A percentile compares a stretch with the other conserved stretches of the same genome.
These are phyloP conservation scores for Heliconius hermathena DNA, from an alignment of 1,140 invertebrate genomes.

Conservation along the genomic window DNA sequence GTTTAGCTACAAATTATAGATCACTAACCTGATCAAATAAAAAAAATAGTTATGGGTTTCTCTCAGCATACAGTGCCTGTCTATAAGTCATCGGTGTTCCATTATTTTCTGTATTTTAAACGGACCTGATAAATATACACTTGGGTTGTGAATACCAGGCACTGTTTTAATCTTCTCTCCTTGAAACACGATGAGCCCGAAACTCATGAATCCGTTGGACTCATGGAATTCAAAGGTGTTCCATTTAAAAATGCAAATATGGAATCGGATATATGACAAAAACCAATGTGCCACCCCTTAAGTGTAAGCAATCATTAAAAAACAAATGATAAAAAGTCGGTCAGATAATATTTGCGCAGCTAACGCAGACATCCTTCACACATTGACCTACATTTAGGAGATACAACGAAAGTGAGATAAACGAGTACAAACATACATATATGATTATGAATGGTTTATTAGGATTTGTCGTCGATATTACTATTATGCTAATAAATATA, in stretches of 20 bases:
- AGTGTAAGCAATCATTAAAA: constrained; percentile 40
- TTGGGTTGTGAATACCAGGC: no score
- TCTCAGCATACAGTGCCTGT: no score
- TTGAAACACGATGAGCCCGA: no score
- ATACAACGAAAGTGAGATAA: constrained; percentile 33
- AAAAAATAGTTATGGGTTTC: no score
- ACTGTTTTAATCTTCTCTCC: no score
- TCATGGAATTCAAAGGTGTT: no score
- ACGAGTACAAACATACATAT: constrained; percentile 17
- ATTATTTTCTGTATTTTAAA: no score
- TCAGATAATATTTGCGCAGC: constrained; percentile 49
- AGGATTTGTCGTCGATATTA: constrained; percentile 24
- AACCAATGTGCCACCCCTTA: neutral
- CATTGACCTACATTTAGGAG: constrained; percentile 49
- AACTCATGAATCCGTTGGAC: no score
- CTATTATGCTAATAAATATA: neutral
- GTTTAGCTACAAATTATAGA: no score
- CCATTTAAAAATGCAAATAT: neutral
- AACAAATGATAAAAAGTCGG: constrained; percentile 53
- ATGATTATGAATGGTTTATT: constrained; percentile 34
- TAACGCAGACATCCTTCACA: constrained; percentile 53
- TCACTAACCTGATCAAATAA: no score
- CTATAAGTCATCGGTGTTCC: no score
- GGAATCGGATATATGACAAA: neutral
- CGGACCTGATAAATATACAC: no score